A percentile compares a stretch with the other conserved stretches of the same genome.
Evolutionary conservation across 1,140 invertebrate genomes (phyloP).

Genomic region (Conus betulinus): DNA sequence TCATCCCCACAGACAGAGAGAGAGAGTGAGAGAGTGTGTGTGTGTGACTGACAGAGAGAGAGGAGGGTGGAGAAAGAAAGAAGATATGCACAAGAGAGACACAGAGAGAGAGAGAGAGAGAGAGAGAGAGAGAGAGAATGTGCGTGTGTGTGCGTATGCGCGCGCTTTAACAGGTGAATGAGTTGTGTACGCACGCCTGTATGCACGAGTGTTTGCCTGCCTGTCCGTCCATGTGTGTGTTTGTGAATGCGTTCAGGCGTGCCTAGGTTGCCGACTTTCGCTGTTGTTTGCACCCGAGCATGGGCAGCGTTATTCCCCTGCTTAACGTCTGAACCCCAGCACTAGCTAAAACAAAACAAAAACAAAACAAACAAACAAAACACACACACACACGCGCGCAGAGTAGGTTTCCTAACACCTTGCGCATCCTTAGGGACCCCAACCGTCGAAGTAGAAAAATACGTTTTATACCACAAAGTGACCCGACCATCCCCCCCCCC

Average conservation of each 20-base stretch:
- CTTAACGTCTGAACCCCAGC: too few relatives aligned
- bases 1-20: not conserved
- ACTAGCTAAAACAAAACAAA: too few relatives aligned
- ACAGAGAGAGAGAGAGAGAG: constrained; percentile 13
- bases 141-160: not conserved
- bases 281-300: too few relatives aligned
- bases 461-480: too few relatives aligned
- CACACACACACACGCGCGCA: too few relatives aligned
- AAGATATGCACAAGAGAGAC: not conserved
- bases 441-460: too few relatives aligned
- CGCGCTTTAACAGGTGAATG: not conserved
- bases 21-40: not conserved
- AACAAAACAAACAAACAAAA: too few relatives aligned
- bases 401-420: too few relatives aligned
- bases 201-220: not conserved
- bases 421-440: too few relatives aligned
- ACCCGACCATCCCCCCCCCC: too few relatives aligned
- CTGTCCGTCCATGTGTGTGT: not conserved
- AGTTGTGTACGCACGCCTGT: not conserved
- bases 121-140: constrained; percentile 4
- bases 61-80: not conserved
- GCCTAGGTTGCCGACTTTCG: not conserved
- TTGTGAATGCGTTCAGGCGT: not conserved
- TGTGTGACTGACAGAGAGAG: not conserved
- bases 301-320: too few relatives aligned